A percentile compares a stretch with the other conserved stretches of the same genome.
Evolutionary conservation across 2,797 vertebrate genomes (phyloP).

Genomic region (Megaceryle alcyon): DNA sequence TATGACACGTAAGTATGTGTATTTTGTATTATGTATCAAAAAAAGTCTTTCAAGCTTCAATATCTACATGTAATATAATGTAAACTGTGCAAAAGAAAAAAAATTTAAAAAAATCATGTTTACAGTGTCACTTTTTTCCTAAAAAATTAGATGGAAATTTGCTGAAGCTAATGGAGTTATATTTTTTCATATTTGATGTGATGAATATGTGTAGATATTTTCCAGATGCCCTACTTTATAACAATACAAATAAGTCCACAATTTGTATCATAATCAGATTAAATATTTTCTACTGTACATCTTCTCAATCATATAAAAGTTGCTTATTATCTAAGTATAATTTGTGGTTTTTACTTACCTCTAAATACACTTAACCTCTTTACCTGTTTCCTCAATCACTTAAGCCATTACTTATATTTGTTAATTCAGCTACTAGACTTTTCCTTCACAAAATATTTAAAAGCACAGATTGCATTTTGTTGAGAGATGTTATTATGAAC

Average conservation of each 20-base stretch:
- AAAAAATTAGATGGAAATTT: background rate
- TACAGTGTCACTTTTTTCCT: accelerated
- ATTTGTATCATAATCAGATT: background rate
- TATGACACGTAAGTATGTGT: background rate
- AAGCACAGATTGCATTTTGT: background rate
- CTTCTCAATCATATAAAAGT: background rate
- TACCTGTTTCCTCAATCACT: background rate
- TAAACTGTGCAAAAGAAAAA: background rate
- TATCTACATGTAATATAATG: background rate
- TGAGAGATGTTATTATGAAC: constrained; percentile 1
- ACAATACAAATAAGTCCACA: background rate
- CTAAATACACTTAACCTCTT: background rate
- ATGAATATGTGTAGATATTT: background rate
- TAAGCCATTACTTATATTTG: background rate
- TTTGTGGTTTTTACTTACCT: background rate
- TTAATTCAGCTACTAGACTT: background rate
- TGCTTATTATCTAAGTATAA: background rate
- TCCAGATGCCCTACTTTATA: background rate
- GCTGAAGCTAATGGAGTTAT: background rate
- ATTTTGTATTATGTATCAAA: background rate
- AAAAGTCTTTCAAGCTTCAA: background rate
- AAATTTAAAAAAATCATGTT: background rate
- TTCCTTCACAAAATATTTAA: background rate
- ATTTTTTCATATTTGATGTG: background rate
- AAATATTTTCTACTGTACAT: background rate